Evolutionary conservation across 2,888 invertebrate species (phyloP), one percentile per base, ranked within the genome.

Genomic region (Thecophora atra): DNA sequence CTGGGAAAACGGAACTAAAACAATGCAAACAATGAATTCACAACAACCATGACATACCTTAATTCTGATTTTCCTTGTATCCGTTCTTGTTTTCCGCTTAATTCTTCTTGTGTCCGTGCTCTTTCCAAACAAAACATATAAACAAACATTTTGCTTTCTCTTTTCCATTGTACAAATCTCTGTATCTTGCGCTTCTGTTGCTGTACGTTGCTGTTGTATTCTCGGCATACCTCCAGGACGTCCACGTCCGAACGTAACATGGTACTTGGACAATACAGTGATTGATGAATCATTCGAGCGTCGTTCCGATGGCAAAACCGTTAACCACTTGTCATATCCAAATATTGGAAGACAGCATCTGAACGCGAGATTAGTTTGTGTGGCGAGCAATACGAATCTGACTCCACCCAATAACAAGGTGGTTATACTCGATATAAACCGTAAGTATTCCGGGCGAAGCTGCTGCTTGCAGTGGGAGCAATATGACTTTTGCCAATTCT

Each of bases 371-470:
- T 91, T 95, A 81, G 91, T 94, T 80, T 96, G 96, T 87, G 94
- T 95, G 87, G 95, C 96, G 37, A 92, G 92, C 80, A 96, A 96
- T 86, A 96, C 94, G 77, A 94, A 94, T 86, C 88, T 95, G 79
- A 92, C 93, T 58, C 91, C 91, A 67, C 93, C 96, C 13, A 91
- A 92, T 82, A 91, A 92, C 79, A 93, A 92, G 87, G 91, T 93
- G 77, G 91, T 94, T 81, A 91, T 94, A 79, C 88, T 96, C 84
- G 93, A 95, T 87, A 91, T 95, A 77, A 94, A 95, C 87, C 89
- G 95, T 95, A 88, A 94, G 95, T 94, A 78, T 76, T 74, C n/a
- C 47, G 17, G 47, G 47, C 17, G 47, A 47, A 47, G 2, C n/a
- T n/a, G 47, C 13, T 0, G 47, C 47, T n/a, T 0, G 47, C 47